A percentile compares a stretch with the other conserved stretches of the same genome.
phyloP scores from a whole-genome alignment of 1,140 invertebrate species.

The Diorhabda sublineata region DNA sequence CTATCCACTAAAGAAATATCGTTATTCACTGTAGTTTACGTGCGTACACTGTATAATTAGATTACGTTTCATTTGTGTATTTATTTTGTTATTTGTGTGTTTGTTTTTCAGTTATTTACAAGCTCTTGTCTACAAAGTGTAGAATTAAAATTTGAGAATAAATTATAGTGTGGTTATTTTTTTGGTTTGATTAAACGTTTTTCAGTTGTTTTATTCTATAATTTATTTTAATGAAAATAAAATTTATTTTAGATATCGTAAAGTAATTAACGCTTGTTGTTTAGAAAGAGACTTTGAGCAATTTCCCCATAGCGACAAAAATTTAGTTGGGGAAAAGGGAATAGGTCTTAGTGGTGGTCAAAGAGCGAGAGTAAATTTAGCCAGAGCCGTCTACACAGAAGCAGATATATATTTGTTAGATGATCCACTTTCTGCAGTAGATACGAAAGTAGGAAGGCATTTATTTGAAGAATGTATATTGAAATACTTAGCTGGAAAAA shows the following conservation, averaged over 20 bases:
- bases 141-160: not conserved
- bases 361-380: conserved; percentile 30
- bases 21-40: too few species aligned
- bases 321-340: conserved; percentile 75
- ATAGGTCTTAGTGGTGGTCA: conserved; percentile 69
- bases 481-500: conserved; percentile 49
- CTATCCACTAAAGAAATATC: too few species aligned
- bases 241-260: conserved; percentile 48
- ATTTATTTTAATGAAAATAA: too few species aligned
- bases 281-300: conserved; percentile 64
- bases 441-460: conserved; percentile 68
- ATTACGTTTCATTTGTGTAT: too few species aligned
- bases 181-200: too few species aligned
- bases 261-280: conserved; percentile 61
- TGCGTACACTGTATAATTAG: too few species aligned
- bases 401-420: conserved; percentile 80
- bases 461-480: conserved; percentile 66
- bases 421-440: conserved; percentile 78
- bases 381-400: conserved; percentile 44
- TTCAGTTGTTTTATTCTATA: too few species aligned
- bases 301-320: conserved; percentile 63
- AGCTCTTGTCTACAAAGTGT: too few species aligned
- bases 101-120: too few species aligned
- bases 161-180: not conserved
- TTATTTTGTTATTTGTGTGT: too few species aligned